phyloP scores from a whole-genome alignment of 2,113 vertebrate genomes.

The Myxocyprinus asiaticus region DNA sequence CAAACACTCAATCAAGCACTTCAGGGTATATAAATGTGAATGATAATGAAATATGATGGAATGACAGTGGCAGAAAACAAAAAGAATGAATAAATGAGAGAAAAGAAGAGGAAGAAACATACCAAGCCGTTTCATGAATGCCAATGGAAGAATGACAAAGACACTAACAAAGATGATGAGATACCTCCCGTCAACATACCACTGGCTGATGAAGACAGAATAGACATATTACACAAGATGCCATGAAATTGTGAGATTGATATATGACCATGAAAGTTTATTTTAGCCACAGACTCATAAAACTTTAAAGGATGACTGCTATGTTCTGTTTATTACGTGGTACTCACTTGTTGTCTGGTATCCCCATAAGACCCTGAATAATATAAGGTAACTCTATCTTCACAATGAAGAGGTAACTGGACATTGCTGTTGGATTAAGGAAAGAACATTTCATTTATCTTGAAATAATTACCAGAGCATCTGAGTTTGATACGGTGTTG shows the following conservation, averaged over 20 bases:
- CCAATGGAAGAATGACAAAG: conserved; percentile 78
- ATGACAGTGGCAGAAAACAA: not conserved
- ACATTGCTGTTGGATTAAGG: conserved; percentile 76
- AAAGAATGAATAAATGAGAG: not conserved
- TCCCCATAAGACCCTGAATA: conserved; percentile 75
- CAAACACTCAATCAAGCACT: too few relatives aligned
- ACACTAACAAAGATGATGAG: conserved; percentile 80
- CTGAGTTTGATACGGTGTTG: too few relatives aligned
- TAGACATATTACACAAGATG: conserved; percentile 18
- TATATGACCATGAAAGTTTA: not conserved
- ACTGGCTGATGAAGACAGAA: conserved; percentile 65
- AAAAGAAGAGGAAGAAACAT: conserved; percentile 49
- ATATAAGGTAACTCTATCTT: conserved; percentile 84
- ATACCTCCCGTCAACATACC: conserved; percentile 81
- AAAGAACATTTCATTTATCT: not conserved
- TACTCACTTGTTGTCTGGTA: conserved; percentile 63
- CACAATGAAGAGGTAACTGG: conserved; percentile 87
- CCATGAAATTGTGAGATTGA: not conserved
- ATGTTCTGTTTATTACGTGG: not conserved
- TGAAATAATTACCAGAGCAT: too few relatives aligned
- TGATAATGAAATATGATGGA: conserved; percentile 16
- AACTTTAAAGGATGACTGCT: not conserved
- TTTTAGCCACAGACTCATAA: not conserved
- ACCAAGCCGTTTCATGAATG: conserved; percentile 84
- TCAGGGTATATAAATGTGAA: not conserved